phyloP scores from a whole-genome alignment of 30 jellyfish, hydroid and myxozoan genomes.

The Aurelia aurita region DNA sequence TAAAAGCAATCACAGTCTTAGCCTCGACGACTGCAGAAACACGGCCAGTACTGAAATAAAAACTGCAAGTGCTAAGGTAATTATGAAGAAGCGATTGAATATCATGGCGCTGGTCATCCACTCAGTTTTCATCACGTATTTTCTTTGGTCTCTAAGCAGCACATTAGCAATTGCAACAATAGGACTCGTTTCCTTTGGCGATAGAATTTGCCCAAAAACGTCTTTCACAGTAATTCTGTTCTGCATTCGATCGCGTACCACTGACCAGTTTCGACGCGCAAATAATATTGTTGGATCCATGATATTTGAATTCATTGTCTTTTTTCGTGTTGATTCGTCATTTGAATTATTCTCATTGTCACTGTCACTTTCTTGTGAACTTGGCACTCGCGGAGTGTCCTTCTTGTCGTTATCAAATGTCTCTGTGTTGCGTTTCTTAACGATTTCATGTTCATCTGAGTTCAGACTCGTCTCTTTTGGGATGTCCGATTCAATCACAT shows the following conservation, averaged over 20 bases:
- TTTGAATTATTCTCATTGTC: slow-evolving; percentile 11
- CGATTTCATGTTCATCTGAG: too few relatives aligned
- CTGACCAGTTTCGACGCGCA: slow-evolving; percentile 69
- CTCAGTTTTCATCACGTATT: slow-evolving; percentile 66
- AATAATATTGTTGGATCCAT: slow-evolving; percentile 22
- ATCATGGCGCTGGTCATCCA: slow-evolving; percentile 92
- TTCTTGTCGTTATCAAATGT: background rate
- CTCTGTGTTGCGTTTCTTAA: too few relatives aligned
- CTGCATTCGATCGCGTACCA: slow-evolving; percentile 31
- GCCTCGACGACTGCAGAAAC: slow-evolving; percentile 74
- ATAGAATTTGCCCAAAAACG: slow-evolving; percentile 67
- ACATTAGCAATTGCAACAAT: slow-evolving; percentile 76
- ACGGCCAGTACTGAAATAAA: slow-evolving; percentile 75
- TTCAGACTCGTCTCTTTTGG: too few relatives aligned
- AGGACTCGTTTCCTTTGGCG: slow-evolving; percentile 76
- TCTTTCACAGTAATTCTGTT: slow-evolving; percentile 62
- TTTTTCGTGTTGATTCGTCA: too few relatives aligned
- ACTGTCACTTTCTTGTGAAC: background rate
- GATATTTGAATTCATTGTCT: too few relatives aligned
- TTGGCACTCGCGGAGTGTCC: background rate
- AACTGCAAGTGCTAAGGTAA: slow-evolving; percentile 58
- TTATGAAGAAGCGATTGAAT: slow-evolving; percentile 72
- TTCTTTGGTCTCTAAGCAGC: slow-evolving; percentile 72
- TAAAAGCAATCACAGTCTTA: slow-evolving; percentile 14
- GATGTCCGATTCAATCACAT: too few relatives aligned